Percentiles rank a stretch among this genome's conserved stretches.
Conservation (phyloP, 2,797 vertebrate genomes). For the Melopsittacus undulatus region DNA sequence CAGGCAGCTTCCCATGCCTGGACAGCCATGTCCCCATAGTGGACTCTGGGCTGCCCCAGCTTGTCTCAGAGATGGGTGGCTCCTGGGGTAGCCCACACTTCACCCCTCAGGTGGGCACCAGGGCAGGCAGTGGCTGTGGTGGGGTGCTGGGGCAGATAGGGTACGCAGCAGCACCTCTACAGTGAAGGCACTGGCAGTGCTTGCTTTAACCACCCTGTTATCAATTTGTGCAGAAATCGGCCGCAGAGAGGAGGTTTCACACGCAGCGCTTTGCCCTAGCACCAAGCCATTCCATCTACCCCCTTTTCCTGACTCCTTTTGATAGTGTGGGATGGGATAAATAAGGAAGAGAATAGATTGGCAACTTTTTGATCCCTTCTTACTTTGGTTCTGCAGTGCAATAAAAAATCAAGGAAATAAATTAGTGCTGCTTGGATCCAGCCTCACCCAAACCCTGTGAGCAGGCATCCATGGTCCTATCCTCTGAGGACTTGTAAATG, state of each 20-base stretch:
- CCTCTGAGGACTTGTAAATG: not conserved
- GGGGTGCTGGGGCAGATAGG: not conserved
- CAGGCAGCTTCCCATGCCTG: not conserved
- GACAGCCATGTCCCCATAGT: fast-evolving
- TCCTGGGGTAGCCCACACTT: not conserved
- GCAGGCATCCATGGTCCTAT: not conserved
- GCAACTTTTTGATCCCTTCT: not conserved
- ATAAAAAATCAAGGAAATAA: not conserved
- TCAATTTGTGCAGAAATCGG: not conserved
- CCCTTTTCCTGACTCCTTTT: not conserved
- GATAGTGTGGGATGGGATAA: not conserved
- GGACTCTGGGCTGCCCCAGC: not conserved
- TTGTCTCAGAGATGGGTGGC: not conserved
- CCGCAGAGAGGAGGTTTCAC: not conserved
- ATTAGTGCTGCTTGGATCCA: not conserved
- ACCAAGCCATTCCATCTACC: not conserved
- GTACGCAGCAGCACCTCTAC: not conserved
- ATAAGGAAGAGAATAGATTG: not conserved
- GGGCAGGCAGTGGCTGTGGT: not conserved
- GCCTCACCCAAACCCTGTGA: not conserved
- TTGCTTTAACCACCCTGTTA: fast-evolving
- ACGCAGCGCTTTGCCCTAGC: not conserved
- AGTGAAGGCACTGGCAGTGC: not conserved
- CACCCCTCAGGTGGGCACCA: not conserved
- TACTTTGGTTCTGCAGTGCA: not conserved